Evolutionary conservation across 1,140 invertebrate species (phyloP).

Genomic region (Phocides pigmalion): DNA sequence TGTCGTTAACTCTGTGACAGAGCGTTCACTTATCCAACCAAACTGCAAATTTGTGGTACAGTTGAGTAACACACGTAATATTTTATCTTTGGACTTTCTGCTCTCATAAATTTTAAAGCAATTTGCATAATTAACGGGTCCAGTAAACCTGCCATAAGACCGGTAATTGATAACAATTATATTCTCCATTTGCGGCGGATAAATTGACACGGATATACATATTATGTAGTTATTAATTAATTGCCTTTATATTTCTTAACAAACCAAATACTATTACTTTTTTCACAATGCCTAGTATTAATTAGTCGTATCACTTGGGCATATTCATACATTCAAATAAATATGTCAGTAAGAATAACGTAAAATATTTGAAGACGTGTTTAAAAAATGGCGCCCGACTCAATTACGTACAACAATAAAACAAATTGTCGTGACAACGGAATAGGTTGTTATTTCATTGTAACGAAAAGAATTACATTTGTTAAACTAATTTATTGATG

Average conservation of each 20-base stretch:
- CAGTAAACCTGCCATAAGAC: background rate
- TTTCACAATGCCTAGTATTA: too few species aligned
- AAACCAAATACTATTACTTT: too few species aligned
- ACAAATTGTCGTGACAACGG: slow-evolving; percentile 14
- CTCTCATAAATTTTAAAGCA: slow-evolving; percentile 14
- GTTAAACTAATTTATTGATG: slow-evolving; percentile 10
- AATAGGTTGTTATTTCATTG: slow-evolving; percentile 13
- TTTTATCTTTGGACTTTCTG: slow-evolving; percentile 23
- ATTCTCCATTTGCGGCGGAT: background rate
- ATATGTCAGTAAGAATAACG: too few species aligned
- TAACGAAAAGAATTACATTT: slow-evolving; percentile 11
- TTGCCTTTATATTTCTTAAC: background rate
- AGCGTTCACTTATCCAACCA: too few species aligned
- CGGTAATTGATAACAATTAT: slow-evolving; percentile 13
- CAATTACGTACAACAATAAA: slow-evolving; percentile 21
- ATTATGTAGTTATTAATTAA: background rate
- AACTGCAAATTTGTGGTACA: background rate
- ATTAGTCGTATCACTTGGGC: too few species aligned
- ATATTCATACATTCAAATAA: too few species aligned
- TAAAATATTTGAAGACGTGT: background rate
- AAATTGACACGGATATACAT: background rate
- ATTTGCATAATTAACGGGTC: slow-evolving; percentile 14
- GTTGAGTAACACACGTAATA: slow-evolving; percentile 14
- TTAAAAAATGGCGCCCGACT: slow-evolving; percentile 10
- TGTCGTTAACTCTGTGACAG: background rate